Evolutionary conservation across 2,797 vertebrate species (phyloP), one percentile per base, ranked within the genome.

Genomic region (Crotalus adamanteus): DNA sequence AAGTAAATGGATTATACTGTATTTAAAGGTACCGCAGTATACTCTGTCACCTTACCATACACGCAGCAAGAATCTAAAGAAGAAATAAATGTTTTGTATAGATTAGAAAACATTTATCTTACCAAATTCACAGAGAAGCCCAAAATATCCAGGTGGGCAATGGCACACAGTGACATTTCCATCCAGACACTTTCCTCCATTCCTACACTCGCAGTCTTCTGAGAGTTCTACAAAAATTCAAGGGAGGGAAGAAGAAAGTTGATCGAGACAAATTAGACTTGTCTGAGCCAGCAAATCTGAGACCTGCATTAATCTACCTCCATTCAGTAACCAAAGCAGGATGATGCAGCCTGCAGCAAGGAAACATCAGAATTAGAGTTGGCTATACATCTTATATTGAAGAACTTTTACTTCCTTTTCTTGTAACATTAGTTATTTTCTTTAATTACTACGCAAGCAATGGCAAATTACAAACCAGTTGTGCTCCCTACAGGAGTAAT

Each of bases 151-250:
- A 0, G 97, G 97, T 0, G 94, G 98, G 97, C 99, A 99, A 97
- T 98, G 98, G 97, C 98, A 98, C 94, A 98, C 96, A 4, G 98
- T 99, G 96, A 98, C 95, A 0, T 99, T 99, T 91, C 97, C 95
- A 94, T 98, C 98, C 94, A 98, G 97, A 95, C 99, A 99, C 47
- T 98, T 97, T 60, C 99, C 99, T 31, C 99, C 99, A 0, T 99
- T 99, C 94, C 98, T 98, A 97, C 99, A 99, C 47, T 98, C 98
- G 1, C 99, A 99, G 96, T 98, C 97, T 60, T 98, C 98, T 18
- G 96, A 94, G 55, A 96, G 93, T 57, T 97, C 98, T 98, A 95
- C 59, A 95, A 91, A 91, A 6, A 51, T 31, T 94, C 13, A 18
- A 61, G 83, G 73, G 73, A 31, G 59, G 60, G 20, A 26, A 18